Base-by-base conservation (phyloP, 1,140 invertebrate genomes). In the Contarinia nasturtii region DNA sequence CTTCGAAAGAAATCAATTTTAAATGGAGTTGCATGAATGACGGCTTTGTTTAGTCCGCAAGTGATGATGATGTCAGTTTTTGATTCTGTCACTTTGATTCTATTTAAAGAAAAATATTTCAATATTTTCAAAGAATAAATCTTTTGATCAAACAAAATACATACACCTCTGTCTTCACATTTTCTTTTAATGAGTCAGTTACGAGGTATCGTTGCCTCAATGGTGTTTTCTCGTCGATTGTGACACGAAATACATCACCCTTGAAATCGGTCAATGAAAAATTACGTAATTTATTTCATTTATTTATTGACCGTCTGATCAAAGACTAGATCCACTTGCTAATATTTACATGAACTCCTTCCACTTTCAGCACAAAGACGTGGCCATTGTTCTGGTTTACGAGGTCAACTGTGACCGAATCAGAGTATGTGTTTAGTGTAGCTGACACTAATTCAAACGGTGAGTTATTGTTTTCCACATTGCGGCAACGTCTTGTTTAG, bases 151-250 rank as follows among this genome's bases (percentile, higher is more conserved):
- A n/a, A n/a, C 10, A 27, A 27, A 27, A 27, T 27, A 27, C 72
- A 70, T 69, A 85, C 80, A 71, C 69, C 47, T 76, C 73, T 22
- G 70, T 63, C 57, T 75, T 69, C 2, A 85, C 83, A 52, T 81
- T 73, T 33, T 75, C 73, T 53, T 82, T 67, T 5, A 97, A 61
- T 4, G 80, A 80, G 61, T 82, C 68, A 52, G 82, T 74, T 0
- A 87, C 77, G 59, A 81, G 75, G 66, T 89, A 95, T 51, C 92
- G 71, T 1, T 76, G 73, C 59, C 79, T 76, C 11, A 91, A 54
- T 1, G 88, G 83, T 51, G 76, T 74, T 34, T 80, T 75, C 66
- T 97, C 92, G 65, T 89, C 82, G 7, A 95, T 74, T 56, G 80
- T 76, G 3, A 97, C 60, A 27, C 87, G 73, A 57, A 92, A 84